Conservation (phyloP, 2,113 vertebrate species). For the Tyrannus savana region DNA sequence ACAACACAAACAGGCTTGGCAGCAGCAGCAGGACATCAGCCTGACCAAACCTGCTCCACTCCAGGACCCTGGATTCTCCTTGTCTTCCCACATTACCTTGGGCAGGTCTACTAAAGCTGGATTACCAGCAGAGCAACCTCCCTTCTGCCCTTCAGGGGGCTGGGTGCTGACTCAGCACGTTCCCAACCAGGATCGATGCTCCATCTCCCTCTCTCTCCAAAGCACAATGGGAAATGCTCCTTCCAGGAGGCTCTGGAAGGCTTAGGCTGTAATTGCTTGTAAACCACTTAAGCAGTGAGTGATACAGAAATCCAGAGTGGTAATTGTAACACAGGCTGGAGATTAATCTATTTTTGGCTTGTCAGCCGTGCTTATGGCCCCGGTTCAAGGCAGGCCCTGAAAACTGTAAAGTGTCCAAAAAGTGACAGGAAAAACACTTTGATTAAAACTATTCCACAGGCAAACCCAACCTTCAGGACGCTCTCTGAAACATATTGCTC, state of each 20-base stretch:
- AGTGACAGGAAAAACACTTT: background rate
- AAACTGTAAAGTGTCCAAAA: background rate
- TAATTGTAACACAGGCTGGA: background rate
- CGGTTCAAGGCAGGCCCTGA: background rate
- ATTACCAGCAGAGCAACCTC: accelerated
- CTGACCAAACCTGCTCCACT: background rate
- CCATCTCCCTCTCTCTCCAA: background rate
- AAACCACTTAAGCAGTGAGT: slow-evolving; percentile 5
- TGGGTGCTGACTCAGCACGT: background rate
- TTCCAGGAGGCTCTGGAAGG: background rate
- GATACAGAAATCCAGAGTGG: background rate
- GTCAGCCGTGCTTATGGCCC: background rate
- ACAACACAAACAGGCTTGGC: background rate
- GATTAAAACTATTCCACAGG: background rate
- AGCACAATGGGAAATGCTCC: background rate
- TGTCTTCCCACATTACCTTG: accelerated
- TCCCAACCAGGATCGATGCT: accelerated
- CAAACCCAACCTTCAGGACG: background rate
- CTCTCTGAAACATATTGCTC: background rate
- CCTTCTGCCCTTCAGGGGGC: background rate
- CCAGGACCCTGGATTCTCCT: background rate
- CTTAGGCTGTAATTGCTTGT: slow-evolving; percentile 27
- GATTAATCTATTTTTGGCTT: slow-evolving; percentile 22
- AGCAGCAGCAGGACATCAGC: background rate
- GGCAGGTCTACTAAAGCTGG: background rate